Evolutionary conservation across 2,113 vertebrate species (phyloP), one percentile per base, ranked within the genome.

Genomic region (Burhinus oedicnemus): DNA sequence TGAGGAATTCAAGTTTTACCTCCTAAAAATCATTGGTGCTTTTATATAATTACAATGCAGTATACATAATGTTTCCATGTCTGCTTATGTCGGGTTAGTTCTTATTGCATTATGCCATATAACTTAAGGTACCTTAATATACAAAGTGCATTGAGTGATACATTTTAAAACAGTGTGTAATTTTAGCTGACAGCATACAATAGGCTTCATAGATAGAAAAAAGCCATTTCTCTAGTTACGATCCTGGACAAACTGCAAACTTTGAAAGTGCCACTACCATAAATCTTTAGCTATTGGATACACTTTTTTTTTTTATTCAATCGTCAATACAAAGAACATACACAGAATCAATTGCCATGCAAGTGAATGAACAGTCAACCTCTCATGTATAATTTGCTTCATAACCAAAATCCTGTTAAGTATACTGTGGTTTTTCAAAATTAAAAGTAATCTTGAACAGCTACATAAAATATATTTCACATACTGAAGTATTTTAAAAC

Each of bases 81-180:
- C 60, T 88, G 40, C 79, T 92, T 77, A 62, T 60, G 42, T 64
- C 38, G 83, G 38, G 64, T 83, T 74, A 70, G 54, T 52, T 93
- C 64, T 93, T 81, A 89, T 17, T 90, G 69, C 76, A 83, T 95
- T 97, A 78, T 27, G 12, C 58, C 42, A 38, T 69, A 42, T 71
- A 93, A 86, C 64, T 87, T 92, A 78, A 93, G 58, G 42, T 70
- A 57, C 88, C 66, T 65, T 90, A 94, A 94, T 74, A 85, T 5
- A 71, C 38, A 78, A 86, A 92, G 75, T 86, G 70, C 85, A 69
- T 18, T 16, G 66, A 95, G 44, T 2, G 15, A 86, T 83, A 49
- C 36, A 29, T 76, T 91, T 80, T 77, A 55, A 82, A 93, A 34
- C 15, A 34, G 7, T 49, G 12, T 72, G 30, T 76, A 89, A 94